Evolutionary conservation across 2,797 vertebrate species (phyloP).

Genomic region (Phoeniculus purpureus): DNA sequence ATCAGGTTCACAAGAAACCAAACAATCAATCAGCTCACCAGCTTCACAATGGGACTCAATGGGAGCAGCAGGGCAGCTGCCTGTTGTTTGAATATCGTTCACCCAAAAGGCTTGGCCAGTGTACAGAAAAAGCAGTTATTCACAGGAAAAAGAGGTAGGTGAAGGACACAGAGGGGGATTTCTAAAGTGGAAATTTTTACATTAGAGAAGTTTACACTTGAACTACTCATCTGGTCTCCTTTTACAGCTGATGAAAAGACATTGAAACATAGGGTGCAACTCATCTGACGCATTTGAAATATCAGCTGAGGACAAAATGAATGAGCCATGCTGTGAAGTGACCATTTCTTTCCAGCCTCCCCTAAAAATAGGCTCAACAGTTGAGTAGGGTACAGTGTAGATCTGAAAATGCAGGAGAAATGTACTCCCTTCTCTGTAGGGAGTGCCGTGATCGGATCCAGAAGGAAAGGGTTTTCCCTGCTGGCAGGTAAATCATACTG

Average conservation of each 20-base stretch:
- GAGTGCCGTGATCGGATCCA: not conserved
- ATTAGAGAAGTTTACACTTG: not conserved
- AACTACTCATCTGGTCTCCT: not conserved
- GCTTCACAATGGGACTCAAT: conserved; percentile 24
- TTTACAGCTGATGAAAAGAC: conserved; percentile 9
- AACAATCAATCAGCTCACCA: conserved; percentile 45
- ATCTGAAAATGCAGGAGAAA: not conserved
- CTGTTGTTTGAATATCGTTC: conserved; percentile 24
- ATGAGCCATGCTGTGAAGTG: not conserved
- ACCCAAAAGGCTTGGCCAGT: not conserved
- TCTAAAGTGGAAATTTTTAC: conserved; percentile 23
- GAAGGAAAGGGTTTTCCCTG: not conserved
- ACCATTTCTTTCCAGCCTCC: not conserved
- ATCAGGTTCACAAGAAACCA: conserved; percentile 42
- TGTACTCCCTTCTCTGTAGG: rapidly evolving
- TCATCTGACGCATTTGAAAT: not conserved
- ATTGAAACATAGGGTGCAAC: not conserved
- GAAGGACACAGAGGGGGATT: conserved; percentile 44
- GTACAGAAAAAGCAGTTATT: conserved; percentile 28
- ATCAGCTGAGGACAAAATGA: not conserved
- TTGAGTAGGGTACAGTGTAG: not conserved
- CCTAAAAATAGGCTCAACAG: not conserved
- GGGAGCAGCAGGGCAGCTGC: conserved; percentile 50
- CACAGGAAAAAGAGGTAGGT: conserved; percentile 23
- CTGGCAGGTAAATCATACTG: not conserved